Base-by-base conservation (phyloP, 2,888 invertebrate genomes). In the Exephanes ischioxanthus region DNA sequence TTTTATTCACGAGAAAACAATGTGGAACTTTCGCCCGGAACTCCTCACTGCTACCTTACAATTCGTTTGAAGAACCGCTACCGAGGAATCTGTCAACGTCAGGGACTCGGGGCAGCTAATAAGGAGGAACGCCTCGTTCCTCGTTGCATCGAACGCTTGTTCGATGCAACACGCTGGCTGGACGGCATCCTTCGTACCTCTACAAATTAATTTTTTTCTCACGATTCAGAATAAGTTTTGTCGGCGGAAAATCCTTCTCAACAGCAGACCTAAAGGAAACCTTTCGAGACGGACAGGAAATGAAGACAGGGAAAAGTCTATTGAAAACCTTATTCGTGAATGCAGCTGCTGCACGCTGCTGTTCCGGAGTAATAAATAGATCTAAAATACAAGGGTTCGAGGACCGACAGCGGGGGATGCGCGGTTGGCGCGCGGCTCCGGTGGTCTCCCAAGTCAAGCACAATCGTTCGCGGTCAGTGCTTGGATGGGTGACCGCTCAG, bases 1-100 rank as follows among this genome's bases (percentile, higher is more conserved):
- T 80, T 72, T 71, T 37, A 30, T 41, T 16, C n/a, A 14, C 9
- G 51, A 33, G 45, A 80, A 33, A 61, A 14, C 61, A 33, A 61
- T 19, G 53, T 45, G 41, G 41, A 51, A 58, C 41, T 1, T 53
- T 30, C 41, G 30, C 61, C 58, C 37, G 14, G 19, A 22, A n/a
- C n/a, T 63, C 33, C 1, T 30, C 30, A 1, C 2, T 33, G 30
- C 16, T 30, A 33, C 61, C 30, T 16, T n/a, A n/a, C 33, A 2
- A 63, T 63, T 16, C 33, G 61, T 63, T 63, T 63, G 30, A 16
- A 63, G 30, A 30, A 33, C 61, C 61, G 30, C 16, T n/a, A 6
- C 0, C 2, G 33, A 63, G 16, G n/a, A 63, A 63, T 33, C 61
- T 63, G 61, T 14, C 61, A 33, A 63, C 16, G 33, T 6, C 61